These are phyloP conservation scores for Drosophila tsacasi DNA, from an alignment of 1,140 invertebrate genomes.

Conservation along the genomic window DNA sequence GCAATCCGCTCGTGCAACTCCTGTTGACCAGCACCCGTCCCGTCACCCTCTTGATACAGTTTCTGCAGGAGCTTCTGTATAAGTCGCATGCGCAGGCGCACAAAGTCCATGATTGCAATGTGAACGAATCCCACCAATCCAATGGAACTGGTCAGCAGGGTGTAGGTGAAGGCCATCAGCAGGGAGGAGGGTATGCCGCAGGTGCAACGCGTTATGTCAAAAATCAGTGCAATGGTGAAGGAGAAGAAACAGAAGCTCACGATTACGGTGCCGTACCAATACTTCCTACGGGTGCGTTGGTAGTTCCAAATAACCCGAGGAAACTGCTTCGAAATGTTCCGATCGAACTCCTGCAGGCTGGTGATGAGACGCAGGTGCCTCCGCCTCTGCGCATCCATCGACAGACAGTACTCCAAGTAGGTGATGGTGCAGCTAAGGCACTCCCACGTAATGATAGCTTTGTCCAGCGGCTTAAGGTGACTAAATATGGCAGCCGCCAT, in stretches of 20 bases:
- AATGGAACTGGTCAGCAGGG: conserved; percentile 51
- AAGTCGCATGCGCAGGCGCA: conserved; percentile 66
- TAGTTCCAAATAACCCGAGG: conserved; percentile 67
- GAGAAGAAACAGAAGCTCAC: conserved; percentile 38
- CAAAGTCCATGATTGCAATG: conserved; percentile 67
- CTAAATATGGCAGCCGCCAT: conserved; percentile 60
- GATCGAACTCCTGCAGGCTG: conserved; percentile 59
- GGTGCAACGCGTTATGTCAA: conserved; percentile 52
- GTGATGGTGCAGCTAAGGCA: conserved; percentile 53
- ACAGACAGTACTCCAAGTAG: conserved; percentile 49
- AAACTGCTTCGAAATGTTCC: conserved; percentile 40
- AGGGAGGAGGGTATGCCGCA: conserved; percentile 62
- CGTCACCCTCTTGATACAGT: conserved; percentile 4
- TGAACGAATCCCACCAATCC: conserved; percentile 63
- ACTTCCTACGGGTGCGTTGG: conserved; percentile 56
- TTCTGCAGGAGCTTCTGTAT: conserved; percentile 56
- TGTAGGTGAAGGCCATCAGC: conserved; percentile 56
- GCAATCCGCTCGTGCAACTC: conserved; percentile 27
- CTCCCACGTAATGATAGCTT: conserved; percentile 63
- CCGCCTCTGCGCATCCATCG: conserved; percentile 37
- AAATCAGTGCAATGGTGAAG: conserved; percentile 52
- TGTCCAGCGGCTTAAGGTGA: conserved; percentile 56
- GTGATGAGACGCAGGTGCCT: conserved; percentile 42
- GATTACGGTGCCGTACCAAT: conserved; percentile 46
- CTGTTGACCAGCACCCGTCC: background rate